A percentile compares a stretch with the other conserved stretches of the same genome.
Evolutionary conservation across 2,797 vertebrate genomes (phyloP).

Genomic region (Manis pentadactyla): DNA sequence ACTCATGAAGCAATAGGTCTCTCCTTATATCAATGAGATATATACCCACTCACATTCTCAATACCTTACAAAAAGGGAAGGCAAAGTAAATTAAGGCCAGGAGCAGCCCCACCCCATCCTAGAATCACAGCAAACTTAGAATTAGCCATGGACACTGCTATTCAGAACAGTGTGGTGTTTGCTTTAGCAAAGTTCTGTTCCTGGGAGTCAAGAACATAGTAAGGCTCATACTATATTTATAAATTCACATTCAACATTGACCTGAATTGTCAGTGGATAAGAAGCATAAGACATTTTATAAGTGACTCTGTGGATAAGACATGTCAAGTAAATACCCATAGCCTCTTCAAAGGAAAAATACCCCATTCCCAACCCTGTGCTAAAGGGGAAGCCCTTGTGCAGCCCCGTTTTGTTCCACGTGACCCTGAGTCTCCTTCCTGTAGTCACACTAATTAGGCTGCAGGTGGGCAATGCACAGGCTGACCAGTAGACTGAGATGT

Average conservation of each 20-base stretch:
- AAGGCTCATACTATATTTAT: neutral
- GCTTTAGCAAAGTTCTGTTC: neutral
- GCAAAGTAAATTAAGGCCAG: neutral
- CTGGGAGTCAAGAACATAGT: neutral
- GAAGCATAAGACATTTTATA: neutral
- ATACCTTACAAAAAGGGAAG: neutral
- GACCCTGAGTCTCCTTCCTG: neutral
- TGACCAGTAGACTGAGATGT: neutral
- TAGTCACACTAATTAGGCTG: neutral
- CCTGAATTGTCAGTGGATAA: neutral
- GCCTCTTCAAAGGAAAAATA: neutral
- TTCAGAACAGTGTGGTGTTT: neutral
- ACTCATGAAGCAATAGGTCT: neutral
- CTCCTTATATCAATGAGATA: neutral
- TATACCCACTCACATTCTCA: neutral
- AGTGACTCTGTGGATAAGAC: neutral
- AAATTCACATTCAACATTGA: neutral
- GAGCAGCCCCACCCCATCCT: neutral
- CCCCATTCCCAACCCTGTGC: neutral
- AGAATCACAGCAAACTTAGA: neutral
- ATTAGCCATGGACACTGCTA: neutral
- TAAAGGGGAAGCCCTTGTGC: neutral
- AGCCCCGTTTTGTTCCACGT: neutral
- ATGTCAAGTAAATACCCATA: neutral
- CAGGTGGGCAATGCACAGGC: neutral